phyloP scores from a whole-genome alignment of 2,888 invertebrate species.

The Trichopria drosophilae region DNA sequence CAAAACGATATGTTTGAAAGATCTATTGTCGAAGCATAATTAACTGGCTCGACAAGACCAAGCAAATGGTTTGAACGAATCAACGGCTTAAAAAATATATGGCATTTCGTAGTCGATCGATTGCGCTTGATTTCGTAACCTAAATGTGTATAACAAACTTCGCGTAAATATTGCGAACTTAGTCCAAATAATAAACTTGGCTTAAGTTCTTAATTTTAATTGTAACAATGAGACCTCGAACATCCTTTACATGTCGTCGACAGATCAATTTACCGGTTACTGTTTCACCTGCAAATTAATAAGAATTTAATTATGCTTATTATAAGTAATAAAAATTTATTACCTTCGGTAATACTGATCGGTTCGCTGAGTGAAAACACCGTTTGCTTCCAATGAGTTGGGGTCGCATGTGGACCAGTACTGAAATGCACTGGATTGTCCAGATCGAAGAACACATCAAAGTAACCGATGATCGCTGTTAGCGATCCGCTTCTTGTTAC shows the following conservation, averaged over 20 bases:
- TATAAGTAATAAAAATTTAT: not conserved
- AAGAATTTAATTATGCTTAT: slow-evolving; percentile 17
- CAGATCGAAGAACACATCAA: slow-evolving; percentile 84
- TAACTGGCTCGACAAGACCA: too few relatives aligned
- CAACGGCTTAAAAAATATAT: too few relatives aligned
- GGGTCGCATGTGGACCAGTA: slow-evolving; percentile 73
- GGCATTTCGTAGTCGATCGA: too few relatives aligned
- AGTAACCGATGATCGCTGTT: slow-evolving; percentile 86
- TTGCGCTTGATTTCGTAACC: not conserved
- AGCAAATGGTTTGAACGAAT: too few relatives aligned
- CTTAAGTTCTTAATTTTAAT: slow-evolving; percentile 62
- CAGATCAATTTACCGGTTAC: slow-evolving; percentile 75
- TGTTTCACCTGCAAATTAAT: slow-evolving; percentile 61
- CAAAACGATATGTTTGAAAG: too few relatives aligned
- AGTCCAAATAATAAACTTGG: slow-evolving; percentile 54
- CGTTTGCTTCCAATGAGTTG: slow-evolving; percentile 96
- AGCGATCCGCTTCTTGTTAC: slow-evolving; percentile 69
- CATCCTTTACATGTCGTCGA: slow-evolving; percentile 72
- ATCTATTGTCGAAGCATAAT: too few relatives aligned
- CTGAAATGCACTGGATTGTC: slow-evolving; percentile 70
- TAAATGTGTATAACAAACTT: not conserved
- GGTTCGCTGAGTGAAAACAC: slow-evolving; percentile 81
- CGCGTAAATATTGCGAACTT: slow-evolving; percentile 24
- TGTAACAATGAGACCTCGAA: slow-evolving; percentile 72
- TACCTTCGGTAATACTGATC: slow-evolving; percentile 70